Evolutionary conservation across 1,140 invertebrate genomes (phyloP), one percentile per base, ranked within the genome.

Genomic region (Polyergus mexicanus): DNA sequence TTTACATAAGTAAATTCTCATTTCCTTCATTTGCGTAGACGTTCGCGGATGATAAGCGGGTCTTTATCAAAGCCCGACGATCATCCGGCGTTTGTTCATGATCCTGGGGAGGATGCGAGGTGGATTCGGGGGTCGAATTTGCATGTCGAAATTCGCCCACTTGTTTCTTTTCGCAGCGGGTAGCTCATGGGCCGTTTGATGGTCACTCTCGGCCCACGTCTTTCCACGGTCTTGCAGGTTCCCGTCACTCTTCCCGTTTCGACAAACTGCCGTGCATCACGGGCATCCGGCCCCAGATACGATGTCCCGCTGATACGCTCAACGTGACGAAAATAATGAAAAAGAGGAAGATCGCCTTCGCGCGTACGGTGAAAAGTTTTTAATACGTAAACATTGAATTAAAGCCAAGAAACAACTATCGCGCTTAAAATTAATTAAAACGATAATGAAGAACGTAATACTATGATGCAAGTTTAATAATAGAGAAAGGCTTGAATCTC

Each of bases 91-190:
- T 38, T n/a, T 11, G 74, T 56, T 63, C 51, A 28, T 35, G 28
- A 68, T 72, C 58, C 47, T 13, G 41, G 35, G 54, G 13, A 63
- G 74, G 44, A 51, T 54, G 44, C 56, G 16, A 71, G 76, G 72
- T 80, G 77, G 86, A 88, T 90, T 56, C 85, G 88, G 86, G n/a
- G 88, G 68, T 69, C 35, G 44, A 88, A 88, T 90, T 90, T 90
- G 91, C 90, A 89, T 90, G 89, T 74, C 71, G 88, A 90, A 89
- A 88, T 89, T 91, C 92, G 90, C 88, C 91, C 89, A 91, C 92
- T 88, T 90, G 92, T 90, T 90, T 89, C 85, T 83, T 60, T 86
- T 90, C 90, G 77, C 92, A 92, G 90, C 93, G 90, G 92, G 92
- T 92, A 93, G 89, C 91, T 89, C 90, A 84, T 89, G 71, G 81